Base-by-base conservation (phyloP, 2,113 vertebrate genomes). In the Urocynchramus pylzowi region DNA sequence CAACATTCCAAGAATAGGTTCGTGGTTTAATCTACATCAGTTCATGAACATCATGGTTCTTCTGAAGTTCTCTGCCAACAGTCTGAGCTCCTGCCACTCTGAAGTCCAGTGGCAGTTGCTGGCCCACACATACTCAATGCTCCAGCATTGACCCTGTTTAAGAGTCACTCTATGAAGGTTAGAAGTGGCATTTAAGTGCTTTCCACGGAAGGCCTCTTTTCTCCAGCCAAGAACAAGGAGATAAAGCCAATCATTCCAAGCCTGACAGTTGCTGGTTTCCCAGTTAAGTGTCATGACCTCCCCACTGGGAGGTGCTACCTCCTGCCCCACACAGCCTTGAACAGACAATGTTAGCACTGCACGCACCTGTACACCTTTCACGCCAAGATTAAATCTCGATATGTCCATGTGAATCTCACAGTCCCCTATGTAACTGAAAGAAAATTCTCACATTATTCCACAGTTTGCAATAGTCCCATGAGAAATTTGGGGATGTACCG, bases 321-420 rank as follows among this genome's bases (percentile, higher is more conserved):
- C 53, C 70, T 71, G 33, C 56, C 68, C 57, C 68, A 92, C n/a
- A 47, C 10, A 68, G 39, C 50, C 35, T n/a, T 30, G n/a, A 37
- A 54, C 30, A 74, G 68, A 75, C 76, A 56, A 26, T 0, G 2
- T 67, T 14, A 77, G 49, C 83, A 35, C 44, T 27, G 30, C 52
- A 94, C 98, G 24, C 83, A 99, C 99, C 98, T 99, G 98, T 21
- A 99, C 23, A 16, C 98, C 99, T 50, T 99, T 99, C 87, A 99
- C 96, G 16, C 99, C 99, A 28, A 98, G 99, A 26, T 98, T 98
- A 9, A 99, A 97, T 54, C 99, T 96, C 52, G 99, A 98, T 95
- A 99, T 97, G 30, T 98, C 98, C 86, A 98, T 98, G 17, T 99
- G 98, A 69, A 99, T 99, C 97, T 99, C 98, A 78, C 99, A 99